Evolutionary conservation across 2,797 vertebrate species (phyloP).

Genomic region (Pipistrellus pipistrellus): DNA sequence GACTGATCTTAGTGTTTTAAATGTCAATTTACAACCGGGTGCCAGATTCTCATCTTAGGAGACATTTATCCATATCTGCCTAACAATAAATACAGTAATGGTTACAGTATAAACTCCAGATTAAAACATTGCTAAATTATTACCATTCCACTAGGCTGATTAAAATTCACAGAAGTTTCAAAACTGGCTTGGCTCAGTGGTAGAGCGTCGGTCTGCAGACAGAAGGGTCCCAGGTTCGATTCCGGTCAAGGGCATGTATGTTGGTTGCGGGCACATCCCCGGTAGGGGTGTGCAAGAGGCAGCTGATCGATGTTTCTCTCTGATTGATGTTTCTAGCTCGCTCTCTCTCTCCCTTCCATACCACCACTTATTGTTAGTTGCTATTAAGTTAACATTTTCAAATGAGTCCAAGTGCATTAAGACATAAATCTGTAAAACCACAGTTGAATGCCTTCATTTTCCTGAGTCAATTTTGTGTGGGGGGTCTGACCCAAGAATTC

Average conservation of each 20-base stretch:
- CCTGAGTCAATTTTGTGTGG: not conserved
- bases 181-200: too few relatives aligned
- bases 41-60: constrained; percentile 49
- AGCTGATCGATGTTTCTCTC: too few relatives aligned
- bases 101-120: constrained; percentile 35
- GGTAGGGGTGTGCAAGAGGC: too few relatives aligned
- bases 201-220: too few relatives aligned
- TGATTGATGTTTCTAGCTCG: too few relatives aligned
- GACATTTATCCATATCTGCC: constrained; percentile 49
- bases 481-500: constrained; percentile 34
- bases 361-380: not conserved
- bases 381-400: constrained; percentile 44
- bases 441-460: not conserved
- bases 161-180: constrained; percentile 43
- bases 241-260: too few relatives aligned
- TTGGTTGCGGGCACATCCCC: too few relatives aligned
- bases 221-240: too few relatives aligned
- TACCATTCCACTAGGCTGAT: not conserved
- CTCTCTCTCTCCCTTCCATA: not conserved
- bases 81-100: constrained; percentile 34
- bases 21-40: constrained; percentile 59
- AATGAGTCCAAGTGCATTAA: not conserved
- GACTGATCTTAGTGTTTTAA: constrained; percentile 51
- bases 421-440: constrained; percentile 56
- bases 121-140: constrained; percentile 43